These are phyloP conservation scores for Aulostomus chinensis DNA, from an alignment of 2,797 vertebrate genomes.

Conservation along the genomic window DNA sequence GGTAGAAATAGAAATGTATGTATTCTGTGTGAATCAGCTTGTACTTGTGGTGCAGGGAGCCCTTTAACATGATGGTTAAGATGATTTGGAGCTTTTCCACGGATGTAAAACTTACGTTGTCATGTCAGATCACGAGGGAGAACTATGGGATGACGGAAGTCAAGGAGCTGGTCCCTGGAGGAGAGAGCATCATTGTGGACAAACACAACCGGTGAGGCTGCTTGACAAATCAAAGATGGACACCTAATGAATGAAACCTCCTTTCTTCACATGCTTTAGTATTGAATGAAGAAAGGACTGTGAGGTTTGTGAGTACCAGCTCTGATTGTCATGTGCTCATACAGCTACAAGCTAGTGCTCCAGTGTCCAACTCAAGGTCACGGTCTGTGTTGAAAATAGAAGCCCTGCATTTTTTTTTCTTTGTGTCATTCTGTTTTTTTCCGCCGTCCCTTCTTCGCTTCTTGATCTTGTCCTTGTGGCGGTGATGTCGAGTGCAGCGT, in stretches of 20 bases:
- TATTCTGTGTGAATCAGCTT: too few relatives aligned
- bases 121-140: constrained; percentile 89
- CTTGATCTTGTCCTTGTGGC: constrained; percentile 25
- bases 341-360: constrained; percentile 5
- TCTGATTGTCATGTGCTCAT: constrained; percentile 14
- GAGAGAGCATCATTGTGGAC: constrained; percentile 87
- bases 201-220: constrained; percentile 87
- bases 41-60: too few relatives aligned
- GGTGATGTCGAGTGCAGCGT: constrained; percentile 21
- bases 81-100: neutral
- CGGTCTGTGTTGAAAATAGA: too few relatives aligned
- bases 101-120: neutral
- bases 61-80: too few relatives aligned
- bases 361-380: constrained; percentile 38
- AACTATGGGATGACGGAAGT: constrained; percentile 92
- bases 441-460: neutral
- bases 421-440: neutral
- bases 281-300: too few relatives aligned
- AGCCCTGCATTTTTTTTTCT: constrained; percentile 6
- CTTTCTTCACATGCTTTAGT: too few relatives aligned
- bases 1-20: too few relatives aligned
- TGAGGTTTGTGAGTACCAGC: too few relatives aligned
- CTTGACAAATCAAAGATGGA: neutral
- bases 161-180: constrained; percentile 90
- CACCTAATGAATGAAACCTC: too few relatives aligned